Evolutionary conservation across 2,797 vertebrate genomes (phyloP).

Genomic region (Pangasius mekongensis): DNA sequence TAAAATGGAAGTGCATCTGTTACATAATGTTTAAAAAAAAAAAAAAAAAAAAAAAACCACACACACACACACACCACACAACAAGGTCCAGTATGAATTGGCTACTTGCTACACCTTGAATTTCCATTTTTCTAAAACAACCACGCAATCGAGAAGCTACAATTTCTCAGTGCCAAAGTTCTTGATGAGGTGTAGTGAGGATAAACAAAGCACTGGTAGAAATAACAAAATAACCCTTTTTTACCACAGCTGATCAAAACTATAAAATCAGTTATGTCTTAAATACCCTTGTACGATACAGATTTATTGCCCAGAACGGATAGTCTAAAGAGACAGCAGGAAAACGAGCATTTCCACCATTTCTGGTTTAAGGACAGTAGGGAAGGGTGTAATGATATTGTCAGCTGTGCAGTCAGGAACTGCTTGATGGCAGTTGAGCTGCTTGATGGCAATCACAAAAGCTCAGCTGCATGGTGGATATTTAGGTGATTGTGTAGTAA

Average conservation of each 20-base stretch:
- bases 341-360: neutral
- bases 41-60: too few relatives aligned
- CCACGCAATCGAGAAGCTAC: neutral
- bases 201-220: neutral
- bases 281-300: neutral
- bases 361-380: neutral
- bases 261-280: neutral
- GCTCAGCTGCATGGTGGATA: neutral
- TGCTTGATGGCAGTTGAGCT: neutral
- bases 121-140: neutral
- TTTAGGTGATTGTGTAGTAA: neutral
- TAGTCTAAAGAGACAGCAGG: neutral
- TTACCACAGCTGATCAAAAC: neutral
- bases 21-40: neutral
- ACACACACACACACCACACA: too few relatives aligned
- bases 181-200: neutral
- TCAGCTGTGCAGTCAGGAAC: neutral
- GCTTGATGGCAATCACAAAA: neutral
- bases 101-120: too few relatives aligned
- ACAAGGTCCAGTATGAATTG: too few relatives aligned
- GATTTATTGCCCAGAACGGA: neutral
- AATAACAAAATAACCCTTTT: neutral
- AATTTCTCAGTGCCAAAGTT: neutral
- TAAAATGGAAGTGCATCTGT: slow-evolving; percentile 21
- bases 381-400: neutral